Percentiles rank a stretch among this genome's conserved stretches.
Conservation (phyloP, 2,113 vertebrate genomes). For the Aptenodytes patagonicus region DNA sequence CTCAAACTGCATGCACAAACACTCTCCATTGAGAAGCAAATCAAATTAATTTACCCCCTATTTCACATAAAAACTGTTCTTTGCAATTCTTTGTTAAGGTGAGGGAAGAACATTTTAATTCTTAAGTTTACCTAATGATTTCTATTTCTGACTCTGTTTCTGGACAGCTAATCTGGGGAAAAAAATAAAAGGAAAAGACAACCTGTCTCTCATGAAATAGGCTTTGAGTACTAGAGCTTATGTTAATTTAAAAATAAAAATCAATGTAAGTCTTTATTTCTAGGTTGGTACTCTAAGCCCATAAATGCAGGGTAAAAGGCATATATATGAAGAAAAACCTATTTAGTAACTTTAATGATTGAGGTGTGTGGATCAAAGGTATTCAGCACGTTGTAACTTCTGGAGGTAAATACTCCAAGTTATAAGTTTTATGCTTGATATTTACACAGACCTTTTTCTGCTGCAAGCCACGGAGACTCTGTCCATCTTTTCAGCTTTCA, state of each 20-base stretch:
- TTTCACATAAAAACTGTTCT: not conserved
- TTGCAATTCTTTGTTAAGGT: not conserved
- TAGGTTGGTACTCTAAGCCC: not conserved
- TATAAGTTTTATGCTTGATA: not conserved
- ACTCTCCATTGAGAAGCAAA: not conserved
- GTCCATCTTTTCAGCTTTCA: not conserved
- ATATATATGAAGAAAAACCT: not conserved
- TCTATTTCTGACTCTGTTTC: not conserved
- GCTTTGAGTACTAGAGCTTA: not conserved
- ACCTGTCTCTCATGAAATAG: not conserved
- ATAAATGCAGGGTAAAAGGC: constrained; percentile 29
- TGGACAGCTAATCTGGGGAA: not conserved
- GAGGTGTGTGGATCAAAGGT: constrained; percentile 13
- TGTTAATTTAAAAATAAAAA: constrained; percentile 7
- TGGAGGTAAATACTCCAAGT: not conserved
- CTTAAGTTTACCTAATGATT: not conserved
- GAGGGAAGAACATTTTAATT: not conserved
- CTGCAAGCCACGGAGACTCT: not conserved
- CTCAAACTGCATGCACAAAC: not conserved
- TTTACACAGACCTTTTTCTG: not conserved
- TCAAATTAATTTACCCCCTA: not conserved
- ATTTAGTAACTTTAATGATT: constrained; percentile 17
- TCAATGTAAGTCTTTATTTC: constrained; percentile 31
- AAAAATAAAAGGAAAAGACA: not conserved
- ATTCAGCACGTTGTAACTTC: not conserved